Base-by-base conservation (phyloP, 2,888 invertebrate species). In the Lypha dubia region DNA sequence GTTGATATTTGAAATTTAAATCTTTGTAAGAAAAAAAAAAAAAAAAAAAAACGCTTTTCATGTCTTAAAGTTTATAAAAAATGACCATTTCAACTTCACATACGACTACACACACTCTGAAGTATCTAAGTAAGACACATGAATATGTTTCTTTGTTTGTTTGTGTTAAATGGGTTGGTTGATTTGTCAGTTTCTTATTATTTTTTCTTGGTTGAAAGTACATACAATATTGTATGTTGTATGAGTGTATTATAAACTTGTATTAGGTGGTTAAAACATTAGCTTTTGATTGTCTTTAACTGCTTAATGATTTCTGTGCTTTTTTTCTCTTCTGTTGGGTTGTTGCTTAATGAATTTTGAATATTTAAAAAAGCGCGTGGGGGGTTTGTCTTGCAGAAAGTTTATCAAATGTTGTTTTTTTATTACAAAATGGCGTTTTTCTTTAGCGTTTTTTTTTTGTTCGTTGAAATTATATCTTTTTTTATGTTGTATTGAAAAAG, bases 381-480 rank as follows among this genome's bases (percentile, higher is more conserved):
- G 80, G 71, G 68, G 70, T 53, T 74, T 71, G 68, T 56, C 68
- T 79, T 74, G 24, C 28, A 41, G 20, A 24, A 28, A 20, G 22
- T 46, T 49, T 63, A 51, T 70, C 20, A 51, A 53, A 58, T 35
- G 35, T 44, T 63, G 24, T 15, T 28, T 38, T 28, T 38, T 8
- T 63, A 22, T 38, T 22, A 41, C 22, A 84, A 84, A 84, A 84
- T 84, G 84, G 84, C 81, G 84, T 53, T 77, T 79, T 51, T 81
- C 63, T 53, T 67, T 60, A 9, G 13, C 5, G 20, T 15, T n/a
- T 49, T 35, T 67, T 38, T 38, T 1, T 22, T 62, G 0, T 41
- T 9, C 17, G 0, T 17, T n/a, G 3, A 32, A 15, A 20, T 44
- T n/a, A 44, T 22, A 6, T 63, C 15, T 22, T 3, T 58, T 32